Base-by-base conservation (phyloP, 2,797 vertebrate species). In the Mastacembelus armatus region DNA sequence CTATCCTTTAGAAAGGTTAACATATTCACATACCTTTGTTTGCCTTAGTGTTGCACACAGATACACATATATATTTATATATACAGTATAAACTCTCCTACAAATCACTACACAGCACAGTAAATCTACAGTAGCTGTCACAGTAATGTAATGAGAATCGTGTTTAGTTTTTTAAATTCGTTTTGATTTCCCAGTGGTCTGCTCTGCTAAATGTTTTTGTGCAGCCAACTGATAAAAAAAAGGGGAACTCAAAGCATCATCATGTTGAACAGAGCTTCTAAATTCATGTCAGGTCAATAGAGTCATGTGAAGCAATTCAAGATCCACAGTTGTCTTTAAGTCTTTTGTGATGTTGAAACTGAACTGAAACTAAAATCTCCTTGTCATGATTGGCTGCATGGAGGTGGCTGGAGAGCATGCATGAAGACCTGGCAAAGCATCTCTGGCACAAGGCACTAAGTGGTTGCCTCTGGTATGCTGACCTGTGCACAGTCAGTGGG, bases 391-490 rank as follows among this genome's bases (percentile, higher is more conserved):
- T 91, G 75, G 67, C 63, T 27, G 59, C 39, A 4, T 88, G 77
- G 26, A 88, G 62, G 52, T 51, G 80, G 77, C 85, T 89, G 81
- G 88, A 88, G 47, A 90, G 68, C 33, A 15, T 1, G 0, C 36
- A 70, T 24, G 82, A 81, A 35, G 87, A 69, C 57, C 80, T 80
- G 82, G 91, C 69, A 55, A 42, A 78, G 51, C 16, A 82, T 59
- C 36, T 19, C 49, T 72, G 77, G 58, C 64, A 72, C 56, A 93
- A 71, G 38, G 93, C 73, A 1, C 81, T 72, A 32, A 43, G 32
- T 0, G 84, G 89, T 7, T 86, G 92, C 18, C 49, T 82, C 60
- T 77, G 79, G 71, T 92, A 96, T 15, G 92, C 88, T 1, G 87
- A 69, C 30, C 77, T 78, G 68, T 95, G 95, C 66, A 83, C 49